Evolutionary conservation across 2,797 vertebrate genomes (phyloP).

Genomic region (Sebastes itinus): DNA sequence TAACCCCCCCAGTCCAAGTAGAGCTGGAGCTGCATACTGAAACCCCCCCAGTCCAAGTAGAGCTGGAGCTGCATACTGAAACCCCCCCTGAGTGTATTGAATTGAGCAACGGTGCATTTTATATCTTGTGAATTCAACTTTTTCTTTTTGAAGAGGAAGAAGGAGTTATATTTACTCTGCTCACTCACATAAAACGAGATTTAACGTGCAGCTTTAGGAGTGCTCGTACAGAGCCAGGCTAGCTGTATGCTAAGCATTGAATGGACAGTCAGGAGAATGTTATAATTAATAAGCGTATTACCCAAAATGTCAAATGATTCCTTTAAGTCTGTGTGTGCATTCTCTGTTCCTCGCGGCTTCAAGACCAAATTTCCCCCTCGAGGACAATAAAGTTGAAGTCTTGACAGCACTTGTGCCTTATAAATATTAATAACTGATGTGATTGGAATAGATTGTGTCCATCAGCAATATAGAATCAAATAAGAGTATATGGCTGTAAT

Average conservation of each 20-base stretch:
- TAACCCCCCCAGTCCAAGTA: too few relatives aligned
- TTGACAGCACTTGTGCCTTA: neutral
- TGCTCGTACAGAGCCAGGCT: neutral
- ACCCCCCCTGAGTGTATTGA: too few relatives aligned
- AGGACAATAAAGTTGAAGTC: neutral
- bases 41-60: too few relatives aligned
- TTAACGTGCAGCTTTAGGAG: neutral
- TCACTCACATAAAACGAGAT: neutral
- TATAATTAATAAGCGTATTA: neutral
- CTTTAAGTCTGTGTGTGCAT: neutral
- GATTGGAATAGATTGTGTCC: slow-evolving; percentile 3
- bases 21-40: too few relatives aligned
- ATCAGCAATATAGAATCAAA: neutral
- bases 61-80: too few relatives aligned
- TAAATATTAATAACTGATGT: slow-evolving; percentile 31
- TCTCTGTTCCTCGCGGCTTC: neutral
- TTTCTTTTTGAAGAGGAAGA: neutral
- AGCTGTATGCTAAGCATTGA: neutral
- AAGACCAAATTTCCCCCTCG: neutral
- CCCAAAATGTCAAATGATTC: neutral
- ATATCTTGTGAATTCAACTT: neutral
- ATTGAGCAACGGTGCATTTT: neutral
- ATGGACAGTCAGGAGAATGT: neutral
- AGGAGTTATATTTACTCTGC: neutral
- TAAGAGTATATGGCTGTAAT: neutral